Evolutionary conservation across 1,140 invertebrate species (phyloP).

Genomic region (Macrobrachium rosenbergii): DNA sequence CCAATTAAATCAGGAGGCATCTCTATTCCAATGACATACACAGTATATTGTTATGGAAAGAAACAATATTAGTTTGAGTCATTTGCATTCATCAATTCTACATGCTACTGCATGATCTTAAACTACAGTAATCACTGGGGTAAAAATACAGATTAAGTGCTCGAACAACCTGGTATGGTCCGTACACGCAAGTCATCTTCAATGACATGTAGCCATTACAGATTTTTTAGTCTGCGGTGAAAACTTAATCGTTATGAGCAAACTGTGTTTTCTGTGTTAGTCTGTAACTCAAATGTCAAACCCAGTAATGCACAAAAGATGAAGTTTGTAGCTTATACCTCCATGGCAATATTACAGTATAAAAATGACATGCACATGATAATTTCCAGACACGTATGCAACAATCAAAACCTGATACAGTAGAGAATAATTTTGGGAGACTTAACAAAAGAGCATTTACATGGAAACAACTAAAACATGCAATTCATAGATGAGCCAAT

Average conservation of each 20-base stretch:
- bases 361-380: constrained; percentile 41
- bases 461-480: constrained; percentile 51
- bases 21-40: not conserved
- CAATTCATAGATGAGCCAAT: constrained; percentile 44
- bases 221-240: too few relatives aligned
- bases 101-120: not conserved
- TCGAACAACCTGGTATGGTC: too few relatives aligned
- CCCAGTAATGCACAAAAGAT: not conserved
- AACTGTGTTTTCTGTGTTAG: too few relatives aligned
- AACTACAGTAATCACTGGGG: constrained; percentile 21
- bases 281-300: not conserved
- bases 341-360: constrained; percentile 24
- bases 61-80: not conserved
- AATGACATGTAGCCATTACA: too few relatives aligned
- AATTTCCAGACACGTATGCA: constrained; percentile 51
- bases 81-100: constrained; percentile 3
- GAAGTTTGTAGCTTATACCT: too few relatives aligned
- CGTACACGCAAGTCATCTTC: too few relatives aligned
- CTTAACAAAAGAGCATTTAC: constrained; percentile 41
- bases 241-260: too few relatives aligned
- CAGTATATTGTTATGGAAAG: constrained; percentile 9
- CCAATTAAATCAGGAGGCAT: not conserved
- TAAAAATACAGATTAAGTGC: too few relatives aligned
- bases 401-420: constrained; percentile 48
- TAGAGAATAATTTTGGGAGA: constrained; percentile 9